Conservation (phyloP, 2,113 vertebrate species). For the Struthidea cinerea region DNA sequence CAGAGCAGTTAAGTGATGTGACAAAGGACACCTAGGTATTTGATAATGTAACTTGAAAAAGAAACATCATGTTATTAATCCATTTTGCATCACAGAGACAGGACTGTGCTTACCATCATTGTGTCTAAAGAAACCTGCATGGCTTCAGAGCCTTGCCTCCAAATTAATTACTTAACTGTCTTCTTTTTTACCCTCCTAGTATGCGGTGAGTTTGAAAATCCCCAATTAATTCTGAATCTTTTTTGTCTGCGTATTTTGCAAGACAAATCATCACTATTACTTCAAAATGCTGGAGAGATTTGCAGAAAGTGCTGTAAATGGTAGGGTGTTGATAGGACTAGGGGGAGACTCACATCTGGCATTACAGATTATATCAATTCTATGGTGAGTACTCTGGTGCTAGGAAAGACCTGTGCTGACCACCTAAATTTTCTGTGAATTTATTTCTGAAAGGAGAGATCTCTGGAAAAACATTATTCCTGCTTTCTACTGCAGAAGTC, state of each 20-base stretch:
- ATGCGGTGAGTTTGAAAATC: not conserved
- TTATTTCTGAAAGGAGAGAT: not conserved
- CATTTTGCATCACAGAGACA: not conserved
- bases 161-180: not conserved
- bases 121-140: not conserved
- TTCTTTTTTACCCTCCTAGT: not conserved
- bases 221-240: not conserved
- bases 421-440: not conserved
- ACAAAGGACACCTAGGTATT: slow-evolving; percentile 40
- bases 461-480: not conserved
- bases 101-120: not conserved
- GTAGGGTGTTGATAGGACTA: not conserved
- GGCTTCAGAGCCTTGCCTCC: not conserved
- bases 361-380: not conserved
- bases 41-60: slow-evolving; percentile 52
- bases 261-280: not conserved
- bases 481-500: not conserved
- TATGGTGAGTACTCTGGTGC: not conserved
- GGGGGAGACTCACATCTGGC: not conserved
- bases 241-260: not conserved
- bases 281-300: not conserved
- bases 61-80: slow-evolving; percentile 37
- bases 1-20: slow-evolving; percentile 35
- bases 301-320: not conserved
- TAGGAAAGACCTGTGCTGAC: not conserved